Conservation (phyloP, 2,888 invertebrate species). For the Rhynchonema sp. region DNA sequence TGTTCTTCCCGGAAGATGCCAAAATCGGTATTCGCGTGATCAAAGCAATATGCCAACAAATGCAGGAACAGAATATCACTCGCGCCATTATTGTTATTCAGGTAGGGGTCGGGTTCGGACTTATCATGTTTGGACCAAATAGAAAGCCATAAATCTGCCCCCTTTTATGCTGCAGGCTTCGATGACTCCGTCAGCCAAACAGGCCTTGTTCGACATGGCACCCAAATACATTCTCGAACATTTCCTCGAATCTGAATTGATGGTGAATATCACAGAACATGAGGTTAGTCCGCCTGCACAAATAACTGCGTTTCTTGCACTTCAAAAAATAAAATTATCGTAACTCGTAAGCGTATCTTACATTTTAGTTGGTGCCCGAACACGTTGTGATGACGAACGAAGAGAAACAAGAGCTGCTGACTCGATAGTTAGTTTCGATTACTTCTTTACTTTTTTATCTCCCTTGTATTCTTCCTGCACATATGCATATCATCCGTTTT, state of each 20-base stretch:
- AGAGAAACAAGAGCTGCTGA: conserved; percentile 80
- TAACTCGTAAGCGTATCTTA: too few species aligned
- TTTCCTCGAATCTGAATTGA: conserved; percentile 51
- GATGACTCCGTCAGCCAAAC: conserved; percentile 96
- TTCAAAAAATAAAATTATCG: too few species aligned
- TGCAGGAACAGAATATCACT: conserved; percentile 98
- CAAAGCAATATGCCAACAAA: conserved; percentile 91
- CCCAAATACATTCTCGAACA: conserved; percentile 96
- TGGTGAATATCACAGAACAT: conserved; percentile 94
- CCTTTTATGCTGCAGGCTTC: conserved; percentile 39
- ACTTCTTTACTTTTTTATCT: too few species aligned
- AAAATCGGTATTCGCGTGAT: conserved; percentile 98
- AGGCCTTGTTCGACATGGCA: conserved; percentile 65
- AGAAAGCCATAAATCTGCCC: neutral
- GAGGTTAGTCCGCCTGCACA: too few species aligned
- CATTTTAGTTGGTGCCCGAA: conserved; percentile 92
- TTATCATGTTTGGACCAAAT: too few species aligned
- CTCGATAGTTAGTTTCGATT: conserved; percentile 63
- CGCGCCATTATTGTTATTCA: conserved; percentile 95
- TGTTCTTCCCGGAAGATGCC: conserved; percentile 95
- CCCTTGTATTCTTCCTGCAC: too few species aligned
- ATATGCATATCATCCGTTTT: too few species aligned
- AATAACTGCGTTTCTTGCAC: too few species aligned
- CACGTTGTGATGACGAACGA: conserved; percentile 95
- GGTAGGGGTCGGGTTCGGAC: too few species aligned